Evolutionary conservation across 2,113 vertebrate genomes (phyloP).

Genomic region (Datnioides undecimradiatus): DNA sequence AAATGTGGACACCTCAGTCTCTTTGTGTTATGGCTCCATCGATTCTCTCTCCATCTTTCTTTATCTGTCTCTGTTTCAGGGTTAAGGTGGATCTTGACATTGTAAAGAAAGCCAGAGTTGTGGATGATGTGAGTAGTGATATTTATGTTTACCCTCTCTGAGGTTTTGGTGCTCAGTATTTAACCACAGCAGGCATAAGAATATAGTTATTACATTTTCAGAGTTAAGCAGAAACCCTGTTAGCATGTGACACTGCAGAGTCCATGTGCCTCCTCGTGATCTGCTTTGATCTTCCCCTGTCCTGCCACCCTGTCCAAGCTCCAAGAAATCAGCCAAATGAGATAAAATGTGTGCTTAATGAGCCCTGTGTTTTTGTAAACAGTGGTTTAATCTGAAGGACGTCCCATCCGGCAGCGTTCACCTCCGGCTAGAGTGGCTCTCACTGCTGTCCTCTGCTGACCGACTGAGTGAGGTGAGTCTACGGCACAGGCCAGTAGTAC

Average conservation of each 20-base stretch:
- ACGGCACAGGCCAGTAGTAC: background rate
- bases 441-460: constrained; percentile 87
- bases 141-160: background rate
- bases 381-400: constrained; percentile 92
- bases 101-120: constrained; percentile 86
- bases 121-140: constrained; percentile 88
- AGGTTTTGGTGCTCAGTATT: background rate
- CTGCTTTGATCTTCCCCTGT: constrained; percentile 27
- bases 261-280: constrained; percentile 65
- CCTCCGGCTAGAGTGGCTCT: constrained; percentile 92
- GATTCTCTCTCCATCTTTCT: constrained; percentile 21
- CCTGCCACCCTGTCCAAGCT: background rate
- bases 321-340: constrained; percentile 20
- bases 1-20: background rate
- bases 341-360: constrained; percentile 37
- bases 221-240: constrained; percentile 42
- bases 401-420: constrained; percentile 88
- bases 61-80: constrained; percentile 75
- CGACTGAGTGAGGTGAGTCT: constrained; percentile 88
- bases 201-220: constrained; percentile 17
- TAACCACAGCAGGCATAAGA: background rate
- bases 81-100: constrained; percentile 92
- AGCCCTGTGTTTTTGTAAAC: constrained; percentile 35
- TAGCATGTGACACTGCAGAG: constrained; percentile 55
- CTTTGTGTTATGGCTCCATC: constrained; percentile 5